Evolutionary conservation across 2,888 invertebrate species (phyloP), one percentile per base, ranked within the genome.

Genomic region (Blastobasis adustella): DNA sequence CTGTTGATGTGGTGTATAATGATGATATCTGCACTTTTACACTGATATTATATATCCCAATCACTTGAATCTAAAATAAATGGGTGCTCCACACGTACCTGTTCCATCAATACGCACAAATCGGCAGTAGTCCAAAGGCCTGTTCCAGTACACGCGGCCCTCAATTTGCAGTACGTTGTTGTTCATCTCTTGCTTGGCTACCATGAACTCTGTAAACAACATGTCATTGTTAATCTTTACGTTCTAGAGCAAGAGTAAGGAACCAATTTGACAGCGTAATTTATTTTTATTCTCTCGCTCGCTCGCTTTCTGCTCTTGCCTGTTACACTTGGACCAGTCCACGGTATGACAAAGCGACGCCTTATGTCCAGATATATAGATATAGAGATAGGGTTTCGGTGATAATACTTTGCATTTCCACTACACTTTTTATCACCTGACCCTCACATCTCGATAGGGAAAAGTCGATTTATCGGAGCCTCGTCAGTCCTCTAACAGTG

Each of bases 101-200:
- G 67, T 49, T 37, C 86, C 86, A 39, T 84, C 83, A 48, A 67
- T 75, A 44, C 82, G 76, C 5, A 86, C 78, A 52, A 79, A 86
- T 62, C 86, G 69, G 66, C 86, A 86, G 67, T 86, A 85, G 1
- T 82, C 82, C 4, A 85, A 54, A 0, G 50, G n/a, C 1, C 68
- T 66, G 0, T 45, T 9, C 1, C 60, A 51, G 49, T 66, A 54
- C 1, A 77, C 62, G 0, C 47, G n/a, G 0, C 62, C 74, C 10
- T 64, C 54, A 0, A 83, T 57, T 0, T 53, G 41, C 53, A 76
- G 10, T 1, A 47, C 43, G 23, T 46, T 8, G 4, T 47, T 43
- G 0, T 55, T 45, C 5, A 49, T n/a, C 0, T 39, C 49, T 9
- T 71, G 71, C 0, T 42, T 23, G 5, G 62, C 67, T 0, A 23